phyloP scores from a whole-genome alignment of 1,140 invertebrate genomes.

The Oryctes rhinoceros region DNA sequence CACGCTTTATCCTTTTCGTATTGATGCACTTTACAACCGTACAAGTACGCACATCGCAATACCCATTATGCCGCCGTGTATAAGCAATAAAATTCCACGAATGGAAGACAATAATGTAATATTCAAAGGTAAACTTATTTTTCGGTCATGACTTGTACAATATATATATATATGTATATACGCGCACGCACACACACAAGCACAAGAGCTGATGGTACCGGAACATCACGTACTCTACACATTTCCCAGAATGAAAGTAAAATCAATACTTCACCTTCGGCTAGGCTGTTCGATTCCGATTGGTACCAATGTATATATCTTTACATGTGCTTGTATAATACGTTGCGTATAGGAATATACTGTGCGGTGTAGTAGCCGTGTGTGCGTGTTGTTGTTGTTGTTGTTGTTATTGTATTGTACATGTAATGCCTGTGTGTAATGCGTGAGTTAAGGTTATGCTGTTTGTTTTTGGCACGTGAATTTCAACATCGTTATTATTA shows the following conservation, averaged over 20 bases:
- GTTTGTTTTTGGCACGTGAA: conserved; percentile 10
- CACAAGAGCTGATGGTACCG: not conserved
- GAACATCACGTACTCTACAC: conserved; percentile 23
- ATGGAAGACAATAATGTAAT: conserved; percentile 15
- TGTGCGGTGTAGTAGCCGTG: not conserved
- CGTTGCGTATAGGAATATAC: not conserved
- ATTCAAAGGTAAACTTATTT: conserved; percentile 15
- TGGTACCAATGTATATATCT: not conserved
- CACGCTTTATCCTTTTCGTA: no score
- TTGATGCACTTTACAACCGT: no score
- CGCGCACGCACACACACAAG: not conserved
- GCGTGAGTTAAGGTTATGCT: not conserved
- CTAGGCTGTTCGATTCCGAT: conserved; percentile 13
- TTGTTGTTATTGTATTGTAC: not conserved
- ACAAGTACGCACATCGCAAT: not conserved
- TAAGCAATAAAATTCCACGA: conserved; percentile 14
- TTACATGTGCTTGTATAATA: not conserved
- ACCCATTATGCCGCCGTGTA: not conserved
- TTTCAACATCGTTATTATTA: conserved; percentile 32
- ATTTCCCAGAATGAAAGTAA: conserved; percentile 32
- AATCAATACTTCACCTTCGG: conserved; percentile 29
- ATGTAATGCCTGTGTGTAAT: not conserved
- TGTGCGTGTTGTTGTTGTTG: not conserved
- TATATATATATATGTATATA: not conserved
- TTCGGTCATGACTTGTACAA: conserved; percentile 14